Evolutionary conservation across 2,888 invertebrate species (phyloP), one percentile per base, ranked within the genome.

Genomic region (Micoletzkya japonica): DNA sequence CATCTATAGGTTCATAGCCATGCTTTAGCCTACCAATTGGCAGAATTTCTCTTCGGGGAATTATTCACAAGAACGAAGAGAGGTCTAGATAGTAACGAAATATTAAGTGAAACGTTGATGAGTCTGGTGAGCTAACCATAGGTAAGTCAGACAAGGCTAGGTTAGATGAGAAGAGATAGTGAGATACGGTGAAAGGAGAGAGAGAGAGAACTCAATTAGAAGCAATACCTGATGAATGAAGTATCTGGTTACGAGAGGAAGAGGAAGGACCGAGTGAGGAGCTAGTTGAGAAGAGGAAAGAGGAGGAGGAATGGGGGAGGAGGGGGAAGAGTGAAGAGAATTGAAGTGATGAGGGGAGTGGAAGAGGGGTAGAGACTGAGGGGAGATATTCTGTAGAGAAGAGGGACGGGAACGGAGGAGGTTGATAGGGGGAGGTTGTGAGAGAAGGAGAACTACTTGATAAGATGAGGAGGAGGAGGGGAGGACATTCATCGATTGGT

Each of bases 381-480:
- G 17, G n/a, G 24, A 54, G 14, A 24, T 10, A 20, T n/a, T 54
- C 26, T n/a, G 17, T 14, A 20, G 36, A n/a, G 26, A 2, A 24
- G n/a, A 24, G 34, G n/a, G 60, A 60, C 10, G n/a, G 44, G 44
- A 44, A 44, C 10, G 20, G 44, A 44, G 20, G 44, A 44, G 20
- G 44, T 14, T 10, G 44, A 44, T 10, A 44, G 10, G 20, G 44
- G 44, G 20, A 44, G 44, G 10, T 44, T 10, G 20, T 44, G 20
- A 44, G 32, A 39, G 24, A 26, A 28, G 39, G 39, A 39, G 20
- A n/a, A 39, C 14, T 34, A 3, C 26, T 2, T 39, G 60, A 32
- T 59, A 28, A 36, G 59, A 20, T 60, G 60, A 60, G 54, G 54
- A 54, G 64, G 44, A 34, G 36, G 28, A 10, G 20, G 63, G 17